Percentiles rank a stretch among this genome's conserved stretches.
These are phyloP conservation scores for Homarus americanus DNA, from an alignment of 1,140 invertebrate genomes.

Conservation along the genomic window DNA sequence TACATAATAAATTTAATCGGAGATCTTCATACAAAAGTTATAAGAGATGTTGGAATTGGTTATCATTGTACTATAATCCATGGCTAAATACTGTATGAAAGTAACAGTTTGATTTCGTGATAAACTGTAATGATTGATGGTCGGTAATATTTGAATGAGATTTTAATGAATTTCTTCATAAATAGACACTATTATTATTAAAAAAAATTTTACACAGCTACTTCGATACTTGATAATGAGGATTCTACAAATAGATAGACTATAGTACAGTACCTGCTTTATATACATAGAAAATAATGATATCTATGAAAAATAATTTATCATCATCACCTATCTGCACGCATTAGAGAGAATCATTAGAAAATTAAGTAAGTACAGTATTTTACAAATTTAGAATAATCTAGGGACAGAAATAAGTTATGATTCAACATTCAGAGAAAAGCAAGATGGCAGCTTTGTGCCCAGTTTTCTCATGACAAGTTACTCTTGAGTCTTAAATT, in stretches of 20 bases:
- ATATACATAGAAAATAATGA: constrained; percentile 12
- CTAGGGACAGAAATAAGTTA: neutral
- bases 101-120: too few species aligned
- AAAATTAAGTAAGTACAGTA: neutral
- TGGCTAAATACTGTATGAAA: too few species aligned
- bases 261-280: constrained; percentile 52
- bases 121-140: constrained; percentile 42
- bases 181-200: constrained; percentile 21
- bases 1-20: too few species aligned
- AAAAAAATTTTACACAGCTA: constrained; percentile 31
- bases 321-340: constrained; percentile 5
- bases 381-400: neutral
- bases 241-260: constrained; percentile 40
- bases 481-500: neutral
- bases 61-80: too few species aligned
- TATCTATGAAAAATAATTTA: neutral
- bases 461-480: neutral
- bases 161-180: constrained; percentile 25
- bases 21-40: too few species aligned
- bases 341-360: neutral
- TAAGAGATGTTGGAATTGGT: too few species aligned
- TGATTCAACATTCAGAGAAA: neutral
- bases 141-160: constrained; percentile 32
- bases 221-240: constrained; percentile 42
- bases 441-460: neutral